phyloP scores from a whole-genome alignment of 2,888 invertebrate genomes.

The Sesia apiformis region DNA sequence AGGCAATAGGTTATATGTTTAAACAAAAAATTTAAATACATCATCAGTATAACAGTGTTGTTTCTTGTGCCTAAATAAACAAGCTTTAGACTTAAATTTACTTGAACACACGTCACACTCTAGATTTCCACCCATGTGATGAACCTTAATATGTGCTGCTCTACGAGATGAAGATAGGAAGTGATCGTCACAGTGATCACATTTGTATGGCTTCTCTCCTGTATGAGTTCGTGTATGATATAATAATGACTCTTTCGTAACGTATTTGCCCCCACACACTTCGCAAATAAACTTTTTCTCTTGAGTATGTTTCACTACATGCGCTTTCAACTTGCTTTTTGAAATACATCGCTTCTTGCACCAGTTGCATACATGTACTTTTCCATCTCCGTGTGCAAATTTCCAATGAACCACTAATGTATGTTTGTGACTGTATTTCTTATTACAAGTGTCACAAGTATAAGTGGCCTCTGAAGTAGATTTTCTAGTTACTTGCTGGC shows the following conservation, averaged over 20 bases:
- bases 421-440: slow-evolving; percentile 54
- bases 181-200: slow-evolving; percentile 35
- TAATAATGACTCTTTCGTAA: slow-evolving; percentile 50
- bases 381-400: slow-evolving; percentile 53
- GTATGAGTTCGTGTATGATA: slow-evolving; percentile 60
- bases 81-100: slow-evolving; percentile 33
- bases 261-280: slow-evolving; percentile 45
- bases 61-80: slow-evolving; percentile 37
- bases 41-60: slow-evolving; percentile 13
- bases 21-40: too few relatives aligned
- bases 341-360: slow-evolving; percentile 57
- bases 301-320: slow-evolving; percentile 53
- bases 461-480: slow-evolving; percentile 38
- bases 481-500: slow-evolving; percentile 35
- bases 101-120: slow-evolving; percentile 41
- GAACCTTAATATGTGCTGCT: slow-evolving; percentile 41
- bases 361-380: slow-evolving; percentile 49
- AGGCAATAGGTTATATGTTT: too few relatives aligned
- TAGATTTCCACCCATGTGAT: slow-evolving; percentile 29
- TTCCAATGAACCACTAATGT: slow-evolving; percentile 55
- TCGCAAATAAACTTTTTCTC: slow-evolving; percentile 47
- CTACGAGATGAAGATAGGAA: slow-evolving; percentile 50
- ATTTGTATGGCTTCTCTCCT: slow-evolving; percentile 53
- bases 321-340: slow-evolving; percentile 49
- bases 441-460: slow-evolving; percentile 54